Evolutionary conservation across 1,140 invertebrate species (phyloP).

Genomic region (Hyles vespertilio): DNA sequence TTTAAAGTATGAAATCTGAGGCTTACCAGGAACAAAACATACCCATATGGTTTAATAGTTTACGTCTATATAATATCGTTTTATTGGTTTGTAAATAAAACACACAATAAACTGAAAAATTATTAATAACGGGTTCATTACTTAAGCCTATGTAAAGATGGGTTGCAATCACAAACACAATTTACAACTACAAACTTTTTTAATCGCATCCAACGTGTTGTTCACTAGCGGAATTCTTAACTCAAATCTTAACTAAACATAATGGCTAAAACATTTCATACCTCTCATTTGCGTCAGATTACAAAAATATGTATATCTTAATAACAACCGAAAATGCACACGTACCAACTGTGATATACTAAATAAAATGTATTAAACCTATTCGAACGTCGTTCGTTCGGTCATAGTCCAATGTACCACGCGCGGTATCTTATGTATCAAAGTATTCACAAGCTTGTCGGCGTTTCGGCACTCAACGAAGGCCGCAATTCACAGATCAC

Average conservation of each 20-base stretch:
- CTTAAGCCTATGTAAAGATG: background rate
- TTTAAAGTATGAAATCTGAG: no score
- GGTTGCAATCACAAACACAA: slow-evolving; percentile 15
- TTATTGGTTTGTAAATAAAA: background rate
- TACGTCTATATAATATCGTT: background rate
- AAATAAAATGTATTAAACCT: slow-evolving; percentile 43
- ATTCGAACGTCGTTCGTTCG: slow-evolving; percentile 24
- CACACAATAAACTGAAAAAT: background rate
- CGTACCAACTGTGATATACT: slow-evolving; percentile 52
- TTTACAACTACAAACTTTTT: slow-evolving; percentile 62
- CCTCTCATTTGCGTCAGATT: slow-evolving; percentile 54
- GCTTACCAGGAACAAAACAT: no score
- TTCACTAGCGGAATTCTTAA: slow-evolving; percentile 64
- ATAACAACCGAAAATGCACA: slow-evolving; percentile 65
- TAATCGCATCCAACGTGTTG: slow-evolving; percentile 71
- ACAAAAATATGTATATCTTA: slow-evolving; percentile 70
- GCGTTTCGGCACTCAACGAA: slow-evolving; percentile 46
- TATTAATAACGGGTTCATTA: background rate
- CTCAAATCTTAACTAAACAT: slow-evolving; percentile 63
- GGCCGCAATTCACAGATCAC: slow-evolving; percentile 52
- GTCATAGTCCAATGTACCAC: slow-evolving; percentile 46
- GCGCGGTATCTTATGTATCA: slow-evolving; percentile 47
- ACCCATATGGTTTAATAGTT: no score
- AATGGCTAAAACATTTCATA: slow-evolving; percentile 63
- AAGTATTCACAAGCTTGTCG: slow-evolving; percentile 61